phyloP scores from a whole-genome alignment of 2,113 vertebrate species.

The Lynx canadensis region DNA sequence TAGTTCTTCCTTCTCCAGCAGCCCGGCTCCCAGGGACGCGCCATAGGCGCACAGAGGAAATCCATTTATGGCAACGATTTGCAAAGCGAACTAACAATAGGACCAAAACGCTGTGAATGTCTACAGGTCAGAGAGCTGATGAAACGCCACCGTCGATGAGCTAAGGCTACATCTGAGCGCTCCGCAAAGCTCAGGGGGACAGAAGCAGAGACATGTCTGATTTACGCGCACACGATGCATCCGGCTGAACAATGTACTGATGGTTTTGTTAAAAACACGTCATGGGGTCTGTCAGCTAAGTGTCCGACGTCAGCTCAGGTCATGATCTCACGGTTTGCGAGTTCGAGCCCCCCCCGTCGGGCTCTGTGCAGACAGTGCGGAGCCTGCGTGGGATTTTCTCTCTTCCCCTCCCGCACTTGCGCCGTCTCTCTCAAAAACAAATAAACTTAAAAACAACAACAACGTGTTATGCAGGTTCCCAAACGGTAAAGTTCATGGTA shows the following conservation, averaged over 20 bases:
- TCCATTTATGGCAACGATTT: too few species aligned
- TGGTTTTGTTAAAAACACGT: neutral
- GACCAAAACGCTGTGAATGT: accelerated
- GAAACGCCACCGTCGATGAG: accelerated
- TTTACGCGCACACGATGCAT: neutral
- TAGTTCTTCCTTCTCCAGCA: accelerated
- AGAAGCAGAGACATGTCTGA: accelerated
- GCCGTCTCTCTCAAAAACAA: too few species aligned
- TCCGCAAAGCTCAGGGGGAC: neutral
- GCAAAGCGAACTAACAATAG: neutral
- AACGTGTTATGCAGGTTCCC: neutral
- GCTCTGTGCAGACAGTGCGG: too few species aligned
- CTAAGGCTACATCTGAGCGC: accelerated
- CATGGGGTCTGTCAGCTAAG: too few species aligned
- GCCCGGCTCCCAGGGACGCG: accelerated
- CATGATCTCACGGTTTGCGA: too few species aligned
- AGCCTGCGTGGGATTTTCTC: too few species aligned
- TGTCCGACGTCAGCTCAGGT: too few species aligned
- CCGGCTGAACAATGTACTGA: accelerated
- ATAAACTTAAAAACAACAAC: too few species aligned
- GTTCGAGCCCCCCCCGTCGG: too few species aligned
- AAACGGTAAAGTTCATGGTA: neutral
- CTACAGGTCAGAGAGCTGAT: accelerated
- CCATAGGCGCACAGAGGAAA: neutral
- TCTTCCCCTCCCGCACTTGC: too few species aligned